Conservation (phyloP, 2,113 vertebrate species). For the Perognathus longimembris region DNA sequence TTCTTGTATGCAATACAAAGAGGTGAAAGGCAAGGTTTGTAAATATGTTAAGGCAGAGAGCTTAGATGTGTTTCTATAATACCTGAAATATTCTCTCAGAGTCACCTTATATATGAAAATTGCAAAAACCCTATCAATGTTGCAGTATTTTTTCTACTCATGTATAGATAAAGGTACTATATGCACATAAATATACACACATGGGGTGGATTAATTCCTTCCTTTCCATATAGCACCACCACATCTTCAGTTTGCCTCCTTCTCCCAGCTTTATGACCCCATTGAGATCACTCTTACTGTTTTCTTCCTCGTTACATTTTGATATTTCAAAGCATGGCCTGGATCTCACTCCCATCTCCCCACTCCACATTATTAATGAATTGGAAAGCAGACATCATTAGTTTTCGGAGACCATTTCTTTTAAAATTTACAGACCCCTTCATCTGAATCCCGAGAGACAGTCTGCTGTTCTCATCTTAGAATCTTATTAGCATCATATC, state of each 20-base stretch:
- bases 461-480: slow-evolving; percentile 92
- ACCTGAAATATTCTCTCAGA: slow-evolving; percentile 79
- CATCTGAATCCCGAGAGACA: slow-evolving; percentile 93
- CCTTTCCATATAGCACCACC: slow-evolving; percentile 76
- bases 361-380: slow-evolving; percentile 94
- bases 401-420: slow-evolving; percentile 94
- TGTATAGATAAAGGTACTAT: slow-evolving; percentile 77
- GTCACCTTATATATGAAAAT: slow-evolving; percentile 82
- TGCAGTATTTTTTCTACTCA: slow-evolving; percentile 71
- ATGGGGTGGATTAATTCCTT: slow-evolving; percentile 78
- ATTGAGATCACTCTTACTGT: slow-evolving; percentile 85
- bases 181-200: slow-evolving; percentile 84
- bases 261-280: slow-evolving; percentile 86
- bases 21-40: slow-evolving; percentile 83
- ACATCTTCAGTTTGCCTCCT: slow-evolving; percentile 79
- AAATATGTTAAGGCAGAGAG: slow-evolving; percentile 79
- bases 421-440: slow-evolving; percentile 95
- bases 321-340: slow-evolving; percentile 90
- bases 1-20: slow-evolving; percentile 76
- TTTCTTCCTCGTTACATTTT: slow-evolving; percentile 87
- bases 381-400: slow-evolving; percentile 94
- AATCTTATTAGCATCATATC: slow-evolving; percentile 96
- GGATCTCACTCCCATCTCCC: slow-evolving; percentile 87
- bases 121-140: slow-evolving; percentile 83
- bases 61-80: slow-evolving; percentile 77